phyloP scores from a whole-genome alignment of 2,797 vertebrate species.

The Sebastes iracundus region DNA sequence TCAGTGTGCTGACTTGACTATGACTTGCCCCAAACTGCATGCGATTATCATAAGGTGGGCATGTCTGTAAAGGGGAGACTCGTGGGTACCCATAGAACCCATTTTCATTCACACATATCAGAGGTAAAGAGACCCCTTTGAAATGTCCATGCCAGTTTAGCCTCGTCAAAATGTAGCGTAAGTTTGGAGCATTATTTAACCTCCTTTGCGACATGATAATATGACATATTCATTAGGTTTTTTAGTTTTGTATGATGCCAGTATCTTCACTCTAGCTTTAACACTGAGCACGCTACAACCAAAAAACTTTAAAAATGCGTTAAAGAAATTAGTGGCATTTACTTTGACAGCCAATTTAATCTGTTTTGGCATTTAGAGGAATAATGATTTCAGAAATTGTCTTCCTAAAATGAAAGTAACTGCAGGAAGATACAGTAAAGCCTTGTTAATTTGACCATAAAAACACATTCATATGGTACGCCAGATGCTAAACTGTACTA shows the following conservation, averaged over 20 bases:
- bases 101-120: not conserved
- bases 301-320: too few species aligned
- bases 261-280: too few species aligned
- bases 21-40: not conserved
- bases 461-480: not conserved
- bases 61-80: not conserved
- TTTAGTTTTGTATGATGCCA: too few species aligned
- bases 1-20: too few species aligned
- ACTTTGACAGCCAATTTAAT: too few species aligned
- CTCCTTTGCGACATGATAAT: too few species aligned
- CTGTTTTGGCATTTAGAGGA: not conserved
- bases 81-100: not conserved
- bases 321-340: too few species aligned
- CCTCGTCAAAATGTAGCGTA: too few species aligned
- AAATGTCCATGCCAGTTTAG: rapidly evolving
- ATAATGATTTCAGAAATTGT: not conserved
- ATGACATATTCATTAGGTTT: too few species aligned
- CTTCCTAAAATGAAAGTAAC: not conserved
- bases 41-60: not conserved
- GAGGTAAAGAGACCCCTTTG: not conserved
- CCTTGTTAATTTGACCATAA: constrained; percentile 15
- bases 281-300: rapidly evolving
- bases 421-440: not conserved
- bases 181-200: too few species aligned
- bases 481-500: not conserved